Evolutionary conservation across 2,888 invertebrate genomes (phyloP), one percentile per base, ranked within the genome.

Genomic region (Drosophila niveifrons): DNA sequence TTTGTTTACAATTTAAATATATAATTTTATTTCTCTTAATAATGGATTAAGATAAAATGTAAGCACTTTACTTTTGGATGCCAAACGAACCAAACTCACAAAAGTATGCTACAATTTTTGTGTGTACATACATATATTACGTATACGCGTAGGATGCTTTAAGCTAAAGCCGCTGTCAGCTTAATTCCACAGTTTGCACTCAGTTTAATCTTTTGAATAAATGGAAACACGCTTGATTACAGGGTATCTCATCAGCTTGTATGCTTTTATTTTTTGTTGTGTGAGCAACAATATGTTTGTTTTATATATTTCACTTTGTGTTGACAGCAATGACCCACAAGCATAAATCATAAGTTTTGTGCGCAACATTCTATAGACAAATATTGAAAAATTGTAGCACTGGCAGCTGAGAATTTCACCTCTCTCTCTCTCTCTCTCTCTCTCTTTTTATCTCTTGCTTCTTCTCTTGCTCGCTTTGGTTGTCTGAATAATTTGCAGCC

Each of bases 301-400:
- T 80, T 82, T 88, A 75, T 79, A 53, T 75, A 75, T 75, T 81
- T 75, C 67, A 67, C 65, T 79, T 83, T 69, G 84, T 78, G 82
- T 81, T 90, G 91, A 90, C 90, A 89, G 90, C 91, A 86, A 75
- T 90, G 90, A 90, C 90, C 91, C 85, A 90, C 80, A 90, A 90
- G 82, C 90, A 90, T 90, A 90, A 89, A 90, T 90, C 91, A 90
- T 84, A 90, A 71, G 77, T 82, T 82, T 82, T 78, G 69, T 72
- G 52, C 64, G 61, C 64, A 44, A 69, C 65, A 64, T 66, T 71
- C 43, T 52, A 55, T 67, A 69, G 66, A 63, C 71, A 69, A 88
- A 72, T 77, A 67, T 80, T 75, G 64, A 66, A 82, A 77, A 75
- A 70, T 66, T 80, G 55, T 63, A 34, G 36, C 66, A 66, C 10